phyloP scores from a whole-genome alignment of 2,113 vertebrate genomes.

The Mormyrus lacerda region DNA sequence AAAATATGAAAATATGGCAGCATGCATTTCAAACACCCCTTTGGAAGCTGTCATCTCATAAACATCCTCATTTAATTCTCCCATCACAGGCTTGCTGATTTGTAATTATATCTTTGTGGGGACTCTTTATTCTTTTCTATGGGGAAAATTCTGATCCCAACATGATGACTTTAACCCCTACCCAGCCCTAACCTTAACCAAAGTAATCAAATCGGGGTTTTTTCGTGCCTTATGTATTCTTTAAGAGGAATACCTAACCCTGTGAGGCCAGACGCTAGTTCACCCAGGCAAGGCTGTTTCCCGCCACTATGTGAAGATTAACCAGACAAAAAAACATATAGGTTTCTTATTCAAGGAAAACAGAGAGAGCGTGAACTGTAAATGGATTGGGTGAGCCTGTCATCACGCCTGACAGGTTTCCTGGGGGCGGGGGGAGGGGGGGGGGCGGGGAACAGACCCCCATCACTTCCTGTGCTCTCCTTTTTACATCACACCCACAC shows the following conservation, averaged over 20 bases:
- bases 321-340: background rate
- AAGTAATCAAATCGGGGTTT: background rate
- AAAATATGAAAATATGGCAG: background rate
- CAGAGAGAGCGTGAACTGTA: background rate
- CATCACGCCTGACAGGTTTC: background rate
- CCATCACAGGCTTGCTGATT: background rate
- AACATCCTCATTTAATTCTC: background rate
- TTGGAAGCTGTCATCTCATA: background rate
- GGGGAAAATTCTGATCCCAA: too few species aligned
- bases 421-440: background rate
- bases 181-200: too few species aligned
- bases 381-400: background rate
- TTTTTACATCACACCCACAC: background rate
- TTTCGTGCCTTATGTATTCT: background rate
- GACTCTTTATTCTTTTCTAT: too few species aligned
- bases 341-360: background rate
- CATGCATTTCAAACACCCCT: background rate
- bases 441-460: background rate
- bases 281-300: background rate
- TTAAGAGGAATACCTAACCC: background rate
- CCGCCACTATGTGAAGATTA: background rate
- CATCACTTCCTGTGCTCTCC: background rate
- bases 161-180: too few species aligned
- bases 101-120: too few species aligned
- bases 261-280: background rate